Base-by-base conservation (phyloP, 92 coral and sea anemone genomes). In the Ricordea florida region DNA sequence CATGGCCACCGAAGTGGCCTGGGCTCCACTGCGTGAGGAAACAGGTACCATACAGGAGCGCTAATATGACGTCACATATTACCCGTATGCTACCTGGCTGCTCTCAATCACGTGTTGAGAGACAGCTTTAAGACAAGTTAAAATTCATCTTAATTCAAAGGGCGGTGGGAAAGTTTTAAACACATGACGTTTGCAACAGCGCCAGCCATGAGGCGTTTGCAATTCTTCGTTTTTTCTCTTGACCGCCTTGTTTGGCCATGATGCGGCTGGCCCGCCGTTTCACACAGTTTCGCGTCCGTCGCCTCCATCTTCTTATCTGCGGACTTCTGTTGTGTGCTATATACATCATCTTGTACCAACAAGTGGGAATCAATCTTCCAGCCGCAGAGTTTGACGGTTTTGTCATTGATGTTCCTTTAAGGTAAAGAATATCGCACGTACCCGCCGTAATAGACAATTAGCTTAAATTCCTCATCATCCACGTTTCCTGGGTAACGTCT, bases 71-170 rank as follows among this genome's bases (percentile, higher is more conserved):
- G 34, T 33, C 49, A 26, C 4, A 8, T 11, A n/a, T 7, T 40
- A 70, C 77, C 77, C 51, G 77, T 52, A 26, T 6, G 38, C 51
- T 37, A 69, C 77, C 52, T 55, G 77, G 77, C 77, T 63, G 77
- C 77, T 70, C 30, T 70, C 77, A 70, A 70, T 37, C 62, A 50
- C 42, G 33, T 51, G 61, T 24, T 29, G n/a, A 11, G 6, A 13
- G 16, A 55, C 21, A 55, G 38, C 35, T 13, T 21, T 48, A 21
- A 37, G 45, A 32, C 14, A 7, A 16, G n/a, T n/a, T 35, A 21
- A 10, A 5, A 23, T 21, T 2, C 48, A 27, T 4, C 11, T 4
- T 31, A 13, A 35, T 43, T 37, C 22, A 15, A 16, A 53, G 38
- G 29, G 22, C 21, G 18, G 6, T 15, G 21, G 30, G 24, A 42